Conservation (phyloP, 2,113 vertebrate genomes). For the Poeciliopsis turrubarensis region DNA sequence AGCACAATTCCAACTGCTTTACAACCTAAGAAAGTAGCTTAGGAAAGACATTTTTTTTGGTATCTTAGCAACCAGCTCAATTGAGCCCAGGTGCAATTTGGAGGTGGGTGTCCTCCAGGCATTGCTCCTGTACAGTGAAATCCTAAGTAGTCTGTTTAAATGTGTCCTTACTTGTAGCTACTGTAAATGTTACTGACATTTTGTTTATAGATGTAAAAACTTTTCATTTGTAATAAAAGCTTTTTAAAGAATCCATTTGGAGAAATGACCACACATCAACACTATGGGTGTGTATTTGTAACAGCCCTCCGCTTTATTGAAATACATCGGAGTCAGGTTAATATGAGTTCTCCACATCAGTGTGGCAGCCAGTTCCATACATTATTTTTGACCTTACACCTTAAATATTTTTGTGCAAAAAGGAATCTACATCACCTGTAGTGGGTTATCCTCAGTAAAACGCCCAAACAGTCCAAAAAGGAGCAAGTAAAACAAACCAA, state of each 20-base stretch:
- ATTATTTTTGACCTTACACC: conserved; percentile 87
- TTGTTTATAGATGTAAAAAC: conserved; percentile 68
- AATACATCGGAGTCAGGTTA: conserved; percentile 96
- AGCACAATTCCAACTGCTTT: not conserved
- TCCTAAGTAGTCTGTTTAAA: conserved; percentile 26
- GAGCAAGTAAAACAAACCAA: conserved; percentile 78
- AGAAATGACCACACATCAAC: conserved; percentile 41
- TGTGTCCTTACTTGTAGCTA: conserved; percentile 51
- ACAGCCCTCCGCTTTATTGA: conserved; percentile 97
- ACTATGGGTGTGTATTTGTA: conserved; percentile 70
- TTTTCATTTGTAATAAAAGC: conserved; percentile 71
- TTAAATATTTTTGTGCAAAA: conserved; percentile 98
- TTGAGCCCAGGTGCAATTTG: not conserved
- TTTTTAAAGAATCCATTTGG: conserved; percentile 23
- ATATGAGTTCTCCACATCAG: conserved; percentile 90
- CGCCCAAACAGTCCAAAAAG: conserved; percentile 86
- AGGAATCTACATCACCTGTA: conserved; percentile 91
- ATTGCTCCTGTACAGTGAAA: conserved; percentile 21
- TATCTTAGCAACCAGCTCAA: not conserved
- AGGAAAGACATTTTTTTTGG: not conserved
- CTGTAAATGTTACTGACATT: conserved; percentile 40
- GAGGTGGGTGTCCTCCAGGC: not conserved
- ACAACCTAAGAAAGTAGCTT: not conserved
- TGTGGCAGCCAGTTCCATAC: conserved; percentile 86
- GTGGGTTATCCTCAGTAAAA: conserved; percentile 89